Base-by-base conservation (phyloP, 1,140 invertebrate genomes). In the Eriosoma lanigerum region DNA sequence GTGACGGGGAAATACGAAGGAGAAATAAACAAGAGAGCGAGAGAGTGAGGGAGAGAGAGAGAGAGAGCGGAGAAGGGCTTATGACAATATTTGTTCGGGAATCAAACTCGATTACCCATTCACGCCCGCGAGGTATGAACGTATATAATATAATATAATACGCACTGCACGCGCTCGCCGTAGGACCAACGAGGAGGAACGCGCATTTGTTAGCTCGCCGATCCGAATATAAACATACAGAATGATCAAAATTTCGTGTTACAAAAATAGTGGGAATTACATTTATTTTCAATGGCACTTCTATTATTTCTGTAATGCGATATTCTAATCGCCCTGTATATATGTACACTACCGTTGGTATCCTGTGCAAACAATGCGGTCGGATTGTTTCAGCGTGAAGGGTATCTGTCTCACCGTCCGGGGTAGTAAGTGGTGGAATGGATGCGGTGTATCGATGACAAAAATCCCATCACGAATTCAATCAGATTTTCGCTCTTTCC, bases 81-180 rank as follows among this genome's bases (percentile, higher is more conserved):
- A 78, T 26, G 56, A 78, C 75, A 78, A 78, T 78, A 78, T 78
- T 78, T 78, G 56, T 78, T 62, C 75, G 19, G 75, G 75, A 78
- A 78, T 78, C 75, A 78, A 78, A 78, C 75, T 78, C 75, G 75
- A 78, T 78, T 78, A 78, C 75, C 75, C 75, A 48, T 78, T 78
- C 54, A 56, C 75, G 75, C 75, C 75, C 75, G 54, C 75, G 75
- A 38, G 75, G 38, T 60, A 26, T 46, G n/a, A n/a, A n/a, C n/a
- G n/a, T n/a, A n/a, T n/a, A n/a, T n/a, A n/a, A n/a, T n/a, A n/a
- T n/a, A n/a, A 44, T 8, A 17, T 9, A 8, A 6, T 29, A 24
- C 19, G 9, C 58, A 21, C 72, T 21, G 56, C 56, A 29, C 54
- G 21, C 54, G 56, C 26, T 38, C 66, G 66, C 46, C 46, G 46